These are phyloP conservation scores for Benitochromis conjunctus DNA, from an alignment of 2,113 vertebrate genomes.

Conservation along the genomic window DNA sequence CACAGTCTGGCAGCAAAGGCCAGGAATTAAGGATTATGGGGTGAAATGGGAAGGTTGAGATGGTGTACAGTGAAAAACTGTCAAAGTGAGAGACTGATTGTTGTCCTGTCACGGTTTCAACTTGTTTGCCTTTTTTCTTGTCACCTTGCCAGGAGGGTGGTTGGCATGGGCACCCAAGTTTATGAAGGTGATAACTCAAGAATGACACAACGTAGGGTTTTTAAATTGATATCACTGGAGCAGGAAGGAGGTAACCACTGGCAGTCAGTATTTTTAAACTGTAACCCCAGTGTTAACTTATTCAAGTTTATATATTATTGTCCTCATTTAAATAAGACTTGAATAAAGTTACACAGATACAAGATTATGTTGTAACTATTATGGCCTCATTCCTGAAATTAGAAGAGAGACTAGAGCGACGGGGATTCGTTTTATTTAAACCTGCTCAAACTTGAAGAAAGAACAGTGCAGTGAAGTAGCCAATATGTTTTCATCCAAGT, in stretches of 20 bases:
- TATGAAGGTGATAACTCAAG: not conserved
- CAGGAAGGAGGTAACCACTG: not conserved
- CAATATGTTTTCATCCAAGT: not conserved
- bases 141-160: not conserved
- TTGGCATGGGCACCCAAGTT: not conserved
- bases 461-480: not conserved
- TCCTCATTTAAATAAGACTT: not conserved
- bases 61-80: not conserved
- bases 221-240: not conserved
- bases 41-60: not conserved
- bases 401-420: not conserved
- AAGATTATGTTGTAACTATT: not conserved
- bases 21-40: not conserved
- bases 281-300: not conserved
- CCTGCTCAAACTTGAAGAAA: not conserved
- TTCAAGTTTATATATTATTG: not conserved
- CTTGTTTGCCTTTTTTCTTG: not conserved
- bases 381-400: not conserved
- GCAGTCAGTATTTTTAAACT: not conserved
- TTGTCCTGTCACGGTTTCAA: not conserved
- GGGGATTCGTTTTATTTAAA: not conserved
- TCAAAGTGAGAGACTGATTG: not conserved
- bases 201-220: not conserved
- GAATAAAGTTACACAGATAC: not conserved
- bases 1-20: not conserved